phyloP scores from a whole-genome alignment of 2,797 vertebrate species.

The Neosilurus hyrtlii region DNA sequence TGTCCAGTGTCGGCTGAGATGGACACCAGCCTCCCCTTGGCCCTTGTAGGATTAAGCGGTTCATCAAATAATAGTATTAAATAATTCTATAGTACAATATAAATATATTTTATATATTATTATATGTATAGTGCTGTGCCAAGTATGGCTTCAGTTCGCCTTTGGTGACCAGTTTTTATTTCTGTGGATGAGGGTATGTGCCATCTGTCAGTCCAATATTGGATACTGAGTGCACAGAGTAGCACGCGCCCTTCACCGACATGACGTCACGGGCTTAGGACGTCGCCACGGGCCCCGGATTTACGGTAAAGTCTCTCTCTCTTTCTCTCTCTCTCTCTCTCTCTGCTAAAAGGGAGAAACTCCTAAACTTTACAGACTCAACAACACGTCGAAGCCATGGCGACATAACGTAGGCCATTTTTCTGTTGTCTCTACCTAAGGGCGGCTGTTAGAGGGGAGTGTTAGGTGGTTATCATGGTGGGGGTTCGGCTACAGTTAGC shows the following conservation, averaged over 20 bases:
- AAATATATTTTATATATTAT: neutral
- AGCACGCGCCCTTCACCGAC: slow-evolving; percentile 17
- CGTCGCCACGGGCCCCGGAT: slow-evolving; percentile 63
- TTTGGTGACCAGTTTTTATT: slow-evolving; percentile 2
- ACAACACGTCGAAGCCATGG: slow-evolving; percentile 11
- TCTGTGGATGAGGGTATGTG: slow-evolving; percentile 15
- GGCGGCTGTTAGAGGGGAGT: neutral
- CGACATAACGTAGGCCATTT: slow-evolving; percentile 23
- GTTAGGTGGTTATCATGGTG: neutral
- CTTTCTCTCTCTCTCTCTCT: no score
- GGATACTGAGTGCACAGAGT: slow-evolving; percentile 35
- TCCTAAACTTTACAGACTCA: neutral
- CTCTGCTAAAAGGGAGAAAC: slow-evolving; percentile 8
- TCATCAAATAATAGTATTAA: no score
- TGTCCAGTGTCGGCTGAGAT: no score
- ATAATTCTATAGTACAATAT: no score
- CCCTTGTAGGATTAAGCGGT: no score
- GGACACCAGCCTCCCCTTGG: no score
- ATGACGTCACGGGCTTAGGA: slow-evolving; percentile 70
- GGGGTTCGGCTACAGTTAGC: slow-evolving; percentile 30
- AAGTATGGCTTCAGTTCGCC: slow-evolving; percentile 12
- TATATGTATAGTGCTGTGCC: neutral
- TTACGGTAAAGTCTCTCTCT: neutral
- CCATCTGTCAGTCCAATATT: slow-evolving; percentile 52
- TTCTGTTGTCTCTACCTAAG: neutral